Conservation (phyloP, 2,797 vertebrate genomes). For the Pseudochirops corinnae region DNA sequence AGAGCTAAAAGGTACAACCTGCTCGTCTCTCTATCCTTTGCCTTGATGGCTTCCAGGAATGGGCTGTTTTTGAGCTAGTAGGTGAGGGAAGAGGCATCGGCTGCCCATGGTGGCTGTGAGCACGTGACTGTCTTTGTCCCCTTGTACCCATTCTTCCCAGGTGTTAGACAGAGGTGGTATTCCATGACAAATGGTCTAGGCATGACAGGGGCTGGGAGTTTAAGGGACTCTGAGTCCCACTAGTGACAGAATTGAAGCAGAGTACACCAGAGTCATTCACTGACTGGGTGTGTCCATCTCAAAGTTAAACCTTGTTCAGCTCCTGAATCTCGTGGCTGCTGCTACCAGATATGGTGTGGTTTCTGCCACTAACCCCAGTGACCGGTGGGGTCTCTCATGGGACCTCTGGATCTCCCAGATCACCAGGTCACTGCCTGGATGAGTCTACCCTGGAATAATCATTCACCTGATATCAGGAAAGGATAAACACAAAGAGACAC, state of each 20-base stretch:
- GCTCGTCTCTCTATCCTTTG: not conserved
- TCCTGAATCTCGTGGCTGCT: not conserved
- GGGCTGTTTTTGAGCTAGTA: not conserved
- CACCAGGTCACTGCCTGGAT: not conserved
- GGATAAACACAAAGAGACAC: not conserved
- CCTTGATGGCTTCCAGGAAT: not conserved
- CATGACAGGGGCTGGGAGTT: not conserved
- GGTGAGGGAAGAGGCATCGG: not conserved
- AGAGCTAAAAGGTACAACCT: not conserved
- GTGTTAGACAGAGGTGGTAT: not conserved
- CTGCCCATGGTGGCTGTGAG: not conserved
- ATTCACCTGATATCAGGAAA: not conserved
- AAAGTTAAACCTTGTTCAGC: not conserved
- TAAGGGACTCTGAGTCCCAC: not conserved
- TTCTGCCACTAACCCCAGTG: not conserved
- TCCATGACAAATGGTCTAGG: not conserved
- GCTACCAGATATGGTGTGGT: not conserved
- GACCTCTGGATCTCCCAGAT: not conserved
- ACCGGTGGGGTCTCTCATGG: not conserved
- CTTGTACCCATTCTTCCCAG: not conserved
- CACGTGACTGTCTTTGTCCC: not conserved
- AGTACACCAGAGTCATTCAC: not conserved
- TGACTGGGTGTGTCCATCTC: not conserved
- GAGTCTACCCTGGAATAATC: not conserved
- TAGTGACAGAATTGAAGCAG: not conserved